A percentile compares a stretch with the other conserved stretches of the same genome.
These are phyloP conservation scores for Phoenoteleia sp. DNA, from an alignment of 2,888 invertebrate species.

Conservation along the genomic window DNA sequence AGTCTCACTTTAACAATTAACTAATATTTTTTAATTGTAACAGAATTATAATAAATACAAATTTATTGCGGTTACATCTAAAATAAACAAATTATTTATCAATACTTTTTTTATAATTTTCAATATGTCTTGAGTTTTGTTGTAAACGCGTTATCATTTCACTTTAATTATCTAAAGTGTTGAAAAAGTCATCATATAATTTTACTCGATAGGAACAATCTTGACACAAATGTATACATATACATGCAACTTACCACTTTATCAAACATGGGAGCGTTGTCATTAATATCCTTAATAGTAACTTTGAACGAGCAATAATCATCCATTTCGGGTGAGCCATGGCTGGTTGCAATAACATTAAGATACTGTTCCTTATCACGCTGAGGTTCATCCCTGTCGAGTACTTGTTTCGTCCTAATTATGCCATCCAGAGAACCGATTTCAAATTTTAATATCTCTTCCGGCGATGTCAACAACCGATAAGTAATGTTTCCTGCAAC, in stretches of 20 bases:
- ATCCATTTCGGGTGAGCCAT: slow-evolving; percentile 95
- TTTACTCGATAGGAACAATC: too few species aligned
- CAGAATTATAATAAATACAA: too few species aligned
- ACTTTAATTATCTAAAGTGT: too few species aligned
- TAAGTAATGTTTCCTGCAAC: slow-evolving; percentile 91
- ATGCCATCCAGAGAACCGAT: slow-evolving; percentile 93
- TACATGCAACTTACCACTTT: slow-evolving; percentile 89
- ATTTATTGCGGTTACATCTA: too few species aligned
- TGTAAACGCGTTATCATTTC: too few species aligned
- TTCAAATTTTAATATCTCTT: slow-evolving; percentile 92
- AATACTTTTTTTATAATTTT: too few species aligned
- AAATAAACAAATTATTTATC: too few species aligned
- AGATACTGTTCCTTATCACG: slow-evolving; percentile 94
- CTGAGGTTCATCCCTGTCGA: slow-evolving; percentile 96
- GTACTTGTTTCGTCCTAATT: slow-evolving; percentile 92
- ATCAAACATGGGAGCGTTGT: slow-evolving; percentile 94
- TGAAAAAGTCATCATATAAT: too few species aligned
- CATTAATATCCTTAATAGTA: slow-evolving; percentile 96
- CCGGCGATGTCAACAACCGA: slow-evolving; percentile 92
- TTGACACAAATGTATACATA: too few species aligned
- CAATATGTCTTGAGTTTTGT: too few species aligned
- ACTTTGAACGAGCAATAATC: slow-evolving; percentile 98
- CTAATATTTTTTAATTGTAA: too few species aligned
- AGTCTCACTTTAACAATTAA: too few species aligned
- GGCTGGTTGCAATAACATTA: slow-evolving; percentile 97